phyloP scores from a whole-genome alignment of 2,888 invertebrate genomes.

The Polylopha cassiicola region DNA sequence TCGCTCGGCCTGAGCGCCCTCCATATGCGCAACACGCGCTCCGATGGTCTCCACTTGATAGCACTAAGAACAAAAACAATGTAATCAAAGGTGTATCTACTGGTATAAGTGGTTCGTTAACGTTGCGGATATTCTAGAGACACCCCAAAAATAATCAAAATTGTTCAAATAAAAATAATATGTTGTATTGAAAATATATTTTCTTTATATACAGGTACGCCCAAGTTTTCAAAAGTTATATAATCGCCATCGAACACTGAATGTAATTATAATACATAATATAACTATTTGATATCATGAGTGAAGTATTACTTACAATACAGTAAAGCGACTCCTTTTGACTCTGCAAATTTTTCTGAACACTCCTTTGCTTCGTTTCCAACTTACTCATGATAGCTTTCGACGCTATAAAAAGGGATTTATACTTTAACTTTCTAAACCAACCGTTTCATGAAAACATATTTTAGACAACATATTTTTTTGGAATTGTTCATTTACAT shows the following conservation, averaged over 20 bases:
- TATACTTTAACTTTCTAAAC: too few species aligned
- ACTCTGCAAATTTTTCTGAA: slow-evolving; percentile 68
- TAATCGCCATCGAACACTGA: too few species aligned
- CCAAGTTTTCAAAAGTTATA: too few species aligned
- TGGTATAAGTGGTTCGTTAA: too few species aligned
- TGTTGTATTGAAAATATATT: too few species aligned
- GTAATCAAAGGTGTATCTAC: too few species aligned
- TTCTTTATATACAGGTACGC: background rate
- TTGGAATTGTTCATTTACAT: too few species aligned
- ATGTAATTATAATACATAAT: background rate
- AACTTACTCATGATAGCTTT: slow-evolving; percentile 64
- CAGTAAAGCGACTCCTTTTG: slow-evolving; percentile 79
- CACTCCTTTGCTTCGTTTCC: slow-evolving; percentile 55
- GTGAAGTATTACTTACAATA: slow-evolving; percentile 62
- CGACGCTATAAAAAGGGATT: slow-evolving; percentile 45
- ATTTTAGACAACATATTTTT: too few species aligned
- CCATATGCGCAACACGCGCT: slow-evolving; percentile 61
- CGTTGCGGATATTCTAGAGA: too few species aligned
- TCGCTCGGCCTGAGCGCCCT: slow-evolving; percentile 57
- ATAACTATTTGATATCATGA: background rate
- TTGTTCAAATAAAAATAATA: too few species aligned
- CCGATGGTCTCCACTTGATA: slow-evolving; percentile 68
- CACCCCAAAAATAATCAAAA: too few species aligned
- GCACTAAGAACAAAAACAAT: slow-evolving; percentile 38
- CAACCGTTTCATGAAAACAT: too few species aligned